Conservation (phyloP, 2,797 vertebrate species). For the Sarcophilus harrisii region DNA sequence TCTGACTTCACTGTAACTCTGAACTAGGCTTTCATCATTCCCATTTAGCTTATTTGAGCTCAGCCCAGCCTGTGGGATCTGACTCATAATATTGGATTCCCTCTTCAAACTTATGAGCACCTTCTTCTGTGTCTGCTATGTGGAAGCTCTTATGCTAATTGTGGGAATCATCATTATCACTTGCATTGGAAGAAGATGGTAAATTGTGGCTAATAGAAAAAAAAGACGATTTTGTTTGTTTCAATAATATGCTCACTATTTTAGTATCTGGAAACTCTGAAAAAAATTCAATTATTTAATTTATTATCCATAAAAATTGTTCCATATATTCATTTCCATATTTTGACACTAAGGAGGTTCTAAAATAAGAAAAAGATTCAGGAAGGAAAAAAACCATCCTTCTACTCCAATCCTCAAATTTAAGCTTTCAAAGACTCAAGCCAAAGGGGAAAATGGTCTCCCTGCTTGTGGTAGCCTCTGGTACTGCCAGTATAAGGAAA, state of each 20-base stretch:
- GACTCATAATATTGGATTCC: neutral
- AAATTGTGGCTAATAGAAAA: neutral
- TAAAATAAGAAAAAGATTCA: neutral
- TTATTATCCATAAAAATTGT: neutral
- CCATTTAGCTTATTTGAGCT: neutral
- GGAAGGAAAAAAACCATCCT: neutral
- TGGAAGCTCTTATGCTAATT: no score
- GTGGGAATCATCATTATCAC: no score
- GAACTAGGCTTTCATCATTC: neutral
- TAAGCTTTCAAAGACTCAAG: neutral
- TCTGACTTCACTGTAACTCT: neutral
- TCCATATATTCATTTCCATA: neutral
- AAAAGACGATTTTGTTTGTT: neutral
- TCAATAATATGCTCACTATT: neutral
- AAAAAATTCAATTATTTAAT: neutral
- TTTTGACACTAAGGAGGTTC: neutral
- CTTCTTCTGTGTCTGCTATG: neutral
- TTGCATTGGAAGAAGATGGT: neutral
- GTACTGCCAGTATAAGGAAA: neutral
- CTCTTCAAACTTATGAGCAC: neutral
- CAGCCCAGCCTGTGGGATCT: neutral
- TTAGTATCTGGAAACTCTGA: neutral
- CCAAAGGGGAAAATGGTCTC: neutral
- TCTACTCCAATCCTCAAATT: neutral
- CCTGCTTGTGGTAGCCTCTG: neutral